Conservation (phyloP, 1,140 invertebrate genomes). For the Ceratina calcarata region DNA sequence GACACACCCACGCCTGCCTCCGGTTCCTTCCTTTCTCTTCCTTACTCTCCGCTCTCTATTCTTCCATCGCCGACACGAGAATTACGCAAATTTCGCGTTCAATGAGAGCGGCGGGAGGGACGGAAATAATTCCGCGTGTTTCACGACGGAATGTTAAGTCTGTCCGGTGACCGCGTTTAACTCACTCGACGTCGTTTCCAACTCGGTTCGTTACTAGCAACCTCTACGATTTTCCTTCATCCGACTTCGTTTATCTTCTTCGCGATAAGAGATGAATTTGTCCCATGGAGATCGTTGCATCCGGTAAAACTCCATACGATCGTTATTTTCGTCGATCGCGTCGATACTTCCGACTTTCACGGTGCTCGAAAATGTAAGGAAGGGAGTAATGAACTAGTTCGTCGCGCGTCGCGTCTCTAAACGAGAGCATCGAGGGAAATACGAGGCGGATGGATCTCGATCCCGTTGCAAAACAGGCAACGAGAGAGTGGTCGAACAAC, state of each 20-base stretch:
- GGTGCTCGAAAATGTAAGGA: neutral
- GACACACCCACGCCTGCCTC: neutral
- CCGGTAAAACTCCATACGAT: too few relatives aligned
- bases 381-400: neutral
- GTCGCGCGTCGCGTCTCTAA: neutral
- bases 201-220: too few relatives aligned
- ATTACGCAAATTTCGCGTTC: constrained; percentile 39
- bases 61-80: neutral
- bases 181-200: constrained; percentile 13
- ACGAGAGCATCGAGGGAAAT: neutral
- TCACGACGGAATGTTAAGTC: constrained; percentile 60
- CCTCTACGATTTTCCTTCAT: too few relatives aligned
- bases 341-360: neutral
- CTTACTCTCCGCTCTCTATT: neutral
- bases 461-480: neutral
- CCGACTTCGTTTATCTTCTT: too few relatives aligned
- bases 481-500: constrained; percentile 2
- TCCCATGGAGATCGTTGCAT: too few relatives aligned
- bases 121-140: constrained; percentile 59
- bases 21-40: neutral
- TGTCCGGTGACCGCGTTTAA: constrained; percentile 54
- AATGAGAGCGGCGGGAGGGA: constrained; percentile 31
- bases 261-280: too few relatives aligned
- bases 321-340: too few relatives aligned
- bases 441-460: neutral